Evolutionary conservation across 2,113 vertebrate species (phyloP).

Genomic region (Alouatta palliata): DNA sequence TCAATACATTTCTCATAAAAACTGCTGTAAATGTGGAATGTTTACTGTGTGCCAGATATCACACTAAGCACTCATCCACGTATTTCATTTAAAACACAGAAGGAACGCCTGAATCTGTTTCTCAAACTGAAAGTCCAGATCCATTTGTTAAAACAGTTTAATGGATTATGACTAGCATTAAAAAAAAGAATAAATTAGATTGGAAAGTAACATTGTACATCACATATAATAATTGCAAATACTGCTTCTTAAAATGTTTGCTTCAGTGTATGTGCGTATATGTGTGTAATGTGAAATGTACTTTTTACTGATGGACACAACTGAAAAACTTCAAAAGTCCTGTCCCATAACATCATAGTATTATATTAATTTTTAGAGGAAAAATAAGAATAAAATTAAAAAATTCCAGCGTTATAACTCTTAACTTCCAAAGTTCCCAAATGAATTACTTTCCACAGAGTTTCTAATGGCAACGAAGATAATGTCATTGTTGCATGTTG

Average conservation of each 20-base stretch:
- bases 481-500: background rate
- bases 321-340: conserved; percentile 26
- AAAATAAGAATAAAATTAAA: background rate
- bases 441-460: background rate
- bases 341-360: background rate
- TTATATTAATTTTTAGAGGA: conserved; percentile 44
- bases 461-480: background rate
- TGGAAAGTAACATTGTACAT: background rate
- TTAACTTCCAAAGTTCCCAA: background rate
- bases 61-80: background rate
- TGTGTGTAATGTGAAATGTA: background rate
- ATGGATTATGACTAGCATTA: background rate
- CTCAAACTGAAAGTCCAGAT: background rate
- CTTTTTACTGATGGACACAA: background rate
- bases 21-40: background rate
- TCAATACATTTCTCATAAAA: conserved; percentile 8
- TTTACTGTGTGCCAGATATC: background rate
- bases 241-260: background rate
- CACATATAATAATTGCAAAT: background rate
- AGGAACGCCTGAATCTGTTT: conserved; percentile 30
- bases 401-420: background rate
- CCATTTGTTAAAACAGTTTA: conserved; percentile 28
- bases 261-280: background rate
- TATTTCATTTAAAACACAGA: conserved; percentile 51
- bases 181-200: background rate